phyloP scores from a whole-genome alignment of 2,797 vertebrate species.

The Coccyzus lansbergi region DNA sequence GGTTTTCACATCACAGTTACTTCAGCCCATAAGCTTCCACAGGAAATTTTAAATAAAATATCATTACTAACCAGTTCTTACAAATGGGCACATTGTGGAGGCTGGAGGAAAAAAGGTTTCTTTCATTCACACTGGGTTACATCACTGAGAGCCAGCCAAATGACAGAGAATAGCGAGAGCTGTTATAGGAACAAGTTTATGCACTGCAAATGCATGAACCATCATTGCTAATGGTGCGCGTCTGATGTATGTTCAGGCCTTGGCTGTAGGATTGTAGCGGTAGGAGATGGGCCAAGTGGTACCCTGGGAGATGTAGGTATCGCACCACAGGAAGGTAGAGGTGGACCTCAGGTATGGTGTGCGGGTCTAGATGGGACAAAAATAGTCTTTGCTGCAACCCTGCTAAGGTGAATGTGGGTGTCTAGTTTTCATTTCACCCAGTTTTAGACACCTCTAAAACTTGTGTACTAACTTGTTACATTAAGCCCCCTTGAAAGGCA shows the following conservation, averaged over 20 bases:
- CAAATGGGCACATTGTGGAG: constrained; percentile 60
- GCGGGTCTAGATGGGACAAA: background rate
- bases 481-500: background rate
- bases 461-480: background rate
- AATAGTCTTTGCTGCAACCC: background rate
- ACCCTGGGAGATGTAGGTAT: background rate
- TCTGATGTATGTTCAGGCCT: constrained; percentile 29
- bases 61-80: constrained; percentile 47
- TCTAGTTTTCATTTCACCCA: background rate
- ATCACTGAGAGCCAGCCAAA: constrained; percentile 1
- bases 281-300: background rate
- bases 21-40: constrained; percentile 58
- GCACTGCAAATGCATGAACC: constrained; percentile 36
- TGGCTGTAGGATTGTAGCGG: background rate
- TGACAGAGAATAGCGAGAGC: background rate
- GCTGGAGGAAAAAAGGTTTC: constrained; percentile 28
- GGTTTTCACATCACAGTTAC: constrained; percentile 57
- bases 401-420: background rate
- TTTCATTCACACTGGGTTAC: constrained; percentile 57
- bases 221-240: constrained; percentile 20
- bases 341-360: background rate
- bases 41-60: constrained; percentile 64
- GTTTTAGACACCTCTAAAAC: background rate
- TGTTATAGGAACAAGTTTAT: constrained; percentile 33
- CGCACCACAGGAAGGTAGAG: accelerated